Conservation (phyloP, 2,888 invertebrate species). For the Pterobdella sp. region DNA sequence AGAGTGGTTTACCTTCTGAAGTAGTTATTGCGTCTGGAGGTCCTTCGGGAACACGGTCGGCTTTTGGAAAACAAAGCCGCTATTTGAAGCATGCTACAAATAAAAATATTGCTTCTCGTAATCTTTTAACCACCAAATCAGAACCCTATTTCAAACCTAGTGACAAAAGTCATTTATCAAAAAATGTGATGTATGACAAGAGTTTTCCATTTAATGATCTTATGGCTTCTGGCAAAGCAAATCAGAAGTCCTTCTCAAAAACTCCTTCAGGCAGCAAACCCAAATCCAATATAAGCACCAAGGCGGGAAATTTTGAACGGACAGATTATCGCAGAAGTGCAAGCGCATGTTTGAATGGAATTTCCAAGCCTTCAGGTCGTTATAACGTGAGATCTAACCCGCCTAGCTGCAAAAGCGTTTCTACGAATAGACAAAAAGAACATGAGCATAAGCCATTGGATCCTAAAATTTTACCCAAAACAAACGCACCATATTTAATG, state of each 20-base stretch:
- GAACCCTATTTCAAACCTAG: not conserved
- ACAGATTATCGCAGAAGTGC: constrained; percentile 3
- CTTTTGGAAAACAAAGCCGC: not conserved
- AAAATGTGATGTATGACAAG: not conserved
- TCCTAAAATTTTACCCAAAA: not conserved
- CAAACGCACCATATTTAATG: not conserved
- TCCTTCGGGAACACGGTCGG: not conserved
- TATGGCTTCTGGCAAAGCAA: not conserved
- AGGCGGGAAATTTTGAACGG: too few relatives aligned
- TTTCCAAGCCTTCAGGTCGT: not conserved
- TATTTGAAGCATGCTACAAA: not conserved
- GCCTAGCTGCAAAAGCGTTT: not conserved
- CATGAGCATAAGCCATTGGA: not conserved
- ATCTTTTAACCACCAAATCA: not conserved
- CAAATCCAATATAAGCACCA: not conserved
- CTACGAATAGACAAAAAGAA: not conserved
- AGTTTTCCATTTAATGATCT: not conserved
- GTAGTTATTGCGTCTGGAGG: constrained; percentile 23
- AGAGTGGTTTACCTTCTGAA: constrained; percentile 20
- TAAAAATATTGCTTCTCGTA: not conserved
- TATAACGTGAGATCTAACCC: not conserved
- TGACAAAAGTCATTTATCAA: not conserved
- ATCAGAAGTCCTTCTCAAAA: not conserved
- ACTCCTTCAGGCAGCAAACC: not conserved
- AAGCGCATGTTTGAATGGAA: not conserved